phyloP scores from a whole-genome alignment of 2,113 vertebrate species.

The Castor canadensis region DNA sequence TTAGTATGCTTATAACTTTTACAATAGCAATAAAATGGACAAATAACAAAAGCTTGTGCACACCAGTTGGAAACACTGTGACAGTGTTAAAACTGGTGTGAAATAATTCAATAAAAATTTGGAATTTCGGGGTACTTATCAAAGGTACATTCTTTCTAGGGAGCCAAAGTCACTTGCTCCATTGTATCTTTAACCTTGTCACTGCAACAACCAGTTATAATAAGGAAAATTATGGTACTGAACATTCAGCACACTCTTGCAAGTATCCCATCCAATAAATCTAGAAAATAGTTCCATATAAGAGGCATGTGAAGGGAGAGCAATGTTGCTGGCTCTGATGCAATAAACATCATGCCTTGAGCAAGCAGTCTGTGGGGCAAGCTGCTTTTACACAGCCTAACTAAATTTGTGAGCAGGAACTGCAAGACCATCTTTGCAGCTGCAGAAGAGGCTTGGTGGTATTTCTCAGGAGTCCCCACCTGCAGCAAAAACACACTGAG shows the following conservation, averaged over 20 bases:
- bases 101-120: not conserved
- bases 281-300: too few relatives aligned
- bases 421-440: too few relatives aligned
- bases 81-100: not conserved
- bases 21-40: not conserved
- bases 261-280: accelerated
- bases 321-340: too few relatives aligned
- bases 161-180: slow-evolving; percentile 82
- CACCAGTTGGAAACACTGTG: not conserved
- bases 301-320: not conserved
- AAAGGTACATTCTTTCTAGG: slow-evolving; percentile 43
- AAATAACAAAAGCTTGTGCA: not conserved
- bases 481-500: too few relatives aligned
- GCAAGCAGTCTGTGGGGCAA: too few relatives aligned
- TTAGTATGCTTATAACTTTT: not conserved
- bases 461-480: too few relatives aligned
- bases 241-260: accelerated
- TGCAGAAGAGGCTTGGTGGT: too few relatives aligned
- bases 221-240: not conserved
- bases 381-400: too few relatives aligned
- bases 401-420: too few relatives aligned
- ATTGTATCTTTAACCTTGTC: slow-evolving; percentile 48
- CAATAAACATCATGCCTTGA: too few relatives aligned
- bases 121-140: slow-evolving; percentile 43
- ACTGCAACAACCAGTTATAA: slow-evolving; percentile 60